A percentile compares a stretch with the other conserved stretches of the same genome.
These are phyloP conservation scores for Brachyptera risi DNA, from an alignment of 2,888 invertebrate species.

Conservation along the genomic window DNA sequence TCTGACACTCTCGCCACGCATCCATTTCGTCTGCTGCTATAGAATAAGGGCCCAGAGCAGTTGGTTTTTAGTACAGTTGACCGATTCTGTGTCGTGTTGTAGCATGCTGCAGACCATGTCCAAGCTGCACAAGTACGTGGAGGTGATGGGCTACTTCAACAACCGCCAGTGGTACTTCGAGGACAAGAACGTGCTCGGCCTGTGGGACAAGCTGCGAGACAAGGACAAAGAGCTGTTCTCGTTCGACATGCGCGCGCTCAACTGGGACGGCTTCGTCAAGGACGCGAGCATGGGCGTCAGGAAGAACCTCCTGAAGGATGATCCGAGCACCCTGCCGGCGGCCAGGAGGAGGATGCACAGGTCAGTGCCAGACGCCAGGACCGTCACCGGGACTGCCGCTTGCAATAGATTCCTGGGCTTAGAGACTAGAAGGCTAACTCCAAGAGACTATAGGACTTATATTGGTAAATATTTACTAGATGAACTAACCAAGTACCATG, in stretches of 20 bases:
- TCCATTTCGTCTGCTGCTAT: no score
- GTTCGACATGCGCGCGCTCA: conserved; percentile 3
- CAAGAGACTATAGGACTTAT: no score
- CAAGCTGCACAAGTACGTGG: conserved; percentile 23
- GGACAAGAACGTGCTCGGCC: neutral
- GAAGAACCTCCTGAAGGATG: conserved; percentile 9
- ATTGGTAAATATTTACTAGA: no score
- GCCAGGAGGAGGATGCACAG: conserved; percentile 17
- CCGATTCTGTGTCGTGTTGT: no score
- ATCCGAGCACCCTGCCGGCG: neutral
- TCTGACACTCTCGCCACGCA: no score
- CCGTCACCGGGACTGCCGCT: no score
- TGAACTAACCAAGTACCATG: no score
- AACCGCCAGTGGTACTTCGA: conserved; percentile 17
- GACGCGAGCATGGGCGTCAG: conserved; percentile 1
- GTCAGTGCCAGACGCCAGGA: no score
- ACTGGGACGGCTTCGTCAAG: conserved; percentile 14
- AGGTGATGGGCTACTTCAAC: conserved; percentile 19
- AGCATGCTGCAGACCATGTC: neutral
- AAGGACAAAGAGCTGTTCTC: conserved; percentile 16
- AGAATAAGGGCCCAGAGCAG: no score
- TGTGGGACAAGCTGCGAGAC: conserved; percentile 13
- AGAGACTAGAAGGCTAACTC: no score
- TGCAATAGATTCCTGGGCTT: no score
- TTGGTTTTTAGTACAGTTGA: no score